Evolutionary conservation across 2,797 vertebrate species (phyloP).

Genomic region (Australoheros facetus): DNA sequence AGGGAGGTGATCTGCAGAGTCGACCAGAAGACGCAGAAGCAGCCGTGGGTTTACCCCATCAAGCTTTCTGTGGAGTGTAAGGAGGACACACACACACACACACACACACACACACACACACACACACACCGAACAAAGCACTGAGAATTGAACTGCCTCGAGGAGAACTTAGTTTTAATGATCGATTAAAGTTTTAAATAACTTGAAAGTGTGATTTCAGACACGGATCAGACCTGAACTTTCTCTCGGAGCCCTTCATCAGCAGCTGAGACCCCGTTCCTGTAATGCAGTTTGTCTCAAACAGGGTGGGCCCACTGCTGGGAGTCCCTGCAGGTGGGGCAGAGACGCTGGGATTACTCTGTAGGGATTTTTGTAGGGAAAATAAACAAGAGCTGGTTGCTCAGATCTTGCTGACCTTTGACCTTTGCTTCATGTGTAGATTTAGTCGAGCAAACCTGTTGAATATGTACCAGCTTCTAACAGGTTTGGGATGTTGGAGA

Average conservation of each 20-base stretch:
- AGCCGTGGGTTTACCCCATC: slow-evolving; percentile 57
- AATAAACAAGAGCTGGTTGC: neutral
- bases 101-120: neutral
- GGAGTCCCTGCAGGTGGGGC: neutral
- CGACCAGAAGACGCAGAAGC: slow-evolving; percentile 75
- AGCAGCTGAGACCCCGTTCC: neutral
- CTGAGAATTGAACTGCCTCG: neutral
- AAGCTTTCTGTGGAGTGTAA: slow-evolving; percentile 87
- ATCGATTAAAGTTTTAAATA: neutral
- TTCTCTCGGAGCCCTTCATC: too few species aligned
- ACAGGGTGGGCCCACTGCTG: neutral
- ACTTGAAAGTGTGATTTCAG: too few species aligned
- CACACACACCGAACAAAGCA: too few species aligned
- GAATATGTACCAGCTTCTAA: neutral
- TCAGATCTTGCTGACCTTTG: neutral
- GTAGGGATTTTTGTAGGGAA: neutral
- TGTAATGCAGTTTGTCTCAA: neutral
- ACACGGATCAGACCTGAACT: too few species aligned
- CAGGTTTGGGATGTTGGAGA: neutral
- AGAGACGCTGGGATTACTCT: too few species aligned
- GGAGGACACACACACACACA: slow-evolving; percentile 40
- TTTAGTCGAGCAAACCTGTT: neutral
- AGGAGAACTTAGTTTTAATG: accelerated
- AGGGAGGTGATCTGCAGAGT: slow-evolving; percentile 81
- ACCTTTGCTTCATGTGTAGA: accelerated